Conservation (phyloP, 2,113 vertebrate species). For the western clawed frog (Xenopus tropicalis) region UCB_Xtro_10.0 CM004448.2:52527001-52527500, state of each 20-base stretch:
- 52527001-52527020: no score
- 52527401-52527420: conserved; percentile 96
- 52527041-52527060: no score
- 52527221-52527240: no score
- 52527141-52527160: no score
- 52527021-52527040: no score
- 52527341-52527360: conserved; percentile 76
- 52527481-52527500: neutral
- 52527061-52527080: no score
- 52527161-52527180: no score
- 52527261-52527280: conserved; percentile 68
- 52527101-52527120: no score
- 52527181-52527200: no score
- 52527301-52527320: conserved; percentile 97
- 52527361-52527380: conserved; percentile 96
- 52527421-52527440: conserved; percentile 98
- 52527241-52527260: neutral
- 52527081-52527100: no score
- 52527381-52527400: conserved; percentile 91
- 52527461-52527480: neutral
- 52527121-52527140: no score
- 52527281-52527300: conserved; percentile 99
- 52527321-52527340: conserved; percentile 87
- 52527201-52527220: no score
- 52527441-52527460: conserved; percentile 77